Evolutionary conservation across 2,797 vertebrate species (phyloP).

Genomic region (Lepus townsendii): DNA sequence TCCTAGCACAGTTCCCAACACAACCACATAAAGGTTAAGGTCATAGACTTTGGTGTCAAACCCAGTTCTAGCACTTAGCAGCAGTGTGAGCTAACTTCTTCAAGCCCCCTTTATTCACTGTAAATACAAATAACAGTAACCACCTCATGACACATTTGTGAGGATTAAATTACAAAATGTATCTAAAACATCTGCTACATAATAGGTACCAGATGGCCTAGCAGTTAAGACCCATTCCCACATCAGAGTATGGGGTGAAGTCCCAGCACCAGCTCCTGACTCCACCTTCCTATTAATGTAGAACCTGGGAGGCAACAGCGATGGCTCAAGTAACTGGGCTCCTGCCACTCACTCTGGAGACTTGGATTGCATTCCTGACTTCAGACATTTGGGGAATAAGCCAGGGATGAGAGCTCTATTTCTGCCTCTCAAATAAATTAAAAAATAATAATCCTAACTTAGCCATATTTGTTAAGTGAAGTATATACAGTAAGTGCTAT

Average conservation of each 20-base stretch:
- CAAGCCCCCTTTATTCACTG: not conserved
- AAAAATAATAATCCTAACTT: not conserved
- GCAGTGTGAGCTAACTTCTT: constrained; percentile 41
- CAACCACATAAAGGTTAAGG: not conserved
- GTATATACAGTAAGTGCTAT: not conserved
- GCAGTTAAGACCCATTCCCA: too few relatives aligned
- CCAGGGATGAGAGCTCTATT: too few relatives aligned
- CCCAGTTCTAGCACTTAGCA: constrained; percentile 24
- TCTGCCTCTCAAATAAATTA: not conserved
- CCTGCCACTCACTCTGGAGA: too few relatives aligned
- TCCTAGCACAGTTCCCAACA: not conserved
- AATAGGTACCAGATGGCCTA: not conserved
- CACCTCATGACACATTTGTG: not conserved
- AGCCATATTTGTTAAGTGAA: constrained; percentile 31
- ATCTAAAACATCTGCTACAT: not conserved
- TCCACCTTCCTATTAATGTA: too few relatives aligned
- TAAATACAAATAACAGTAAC: constrained; percentile 56
- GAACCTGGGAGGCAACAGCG: too few relatives aligned
- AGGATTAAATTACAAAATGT: constrained; percentile 28
- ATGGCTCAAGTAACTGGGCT: too few relatives aligned
- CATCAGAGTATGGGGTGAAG: too few relatives aligned
- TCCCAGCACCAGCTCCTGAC: too few relatives aligned
- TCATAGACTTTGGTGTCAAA: constrained; percentile 32
- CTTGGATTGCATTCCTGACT: too few relatives aligned
- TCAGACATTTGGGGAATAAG: too few relatives aligned